Evolutionary conservation across 2,888 invertebrate species (phyloP).

Genomic region (Craniophora ligustri): DNA sequence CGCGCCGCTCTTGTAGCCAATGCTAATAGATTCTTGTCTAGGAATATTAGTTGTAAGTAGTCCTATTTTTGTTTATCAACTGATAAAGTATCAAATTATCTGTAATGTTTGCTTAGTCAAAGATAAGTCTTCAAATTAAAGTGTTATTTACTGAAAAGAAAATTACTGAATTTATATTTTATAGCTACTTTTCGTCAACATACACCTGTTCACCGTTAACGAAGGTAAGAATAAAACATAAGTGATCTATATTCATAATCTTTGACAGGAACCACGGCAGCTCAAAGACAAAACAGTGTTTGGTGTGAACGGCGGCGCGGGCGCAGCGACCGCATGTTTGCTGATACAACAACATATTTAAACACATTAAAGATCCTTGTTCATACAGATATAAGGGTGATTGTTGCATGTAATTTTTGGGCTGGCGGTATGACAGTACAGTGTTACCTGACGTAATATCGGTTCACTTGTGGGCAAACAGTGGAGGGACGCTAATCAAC

Average conservation of each 20-base stretch:
- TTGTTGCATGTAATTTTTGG: conserved; percentile 35
- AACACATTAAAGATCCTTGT: conserved; percentile 43
- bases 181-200: not conserved
- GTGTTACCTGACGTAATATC: conserved; percentile 71
- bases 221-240: conserved; percentile 10
- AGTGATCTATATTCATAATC: conserved; percentile 60
- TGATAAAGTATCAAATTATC: no score
- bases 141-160: no score
- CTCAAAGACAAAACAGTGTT: conserved; percentile 75
- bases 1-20: not conserved
- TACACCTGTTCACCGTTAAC: not conserved
- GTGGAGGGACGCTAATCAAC: conserved; percentile 65
- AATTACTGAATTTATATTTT: no score
- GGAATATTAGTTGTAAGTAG: no score
- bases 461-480: conserved; percentile 64
- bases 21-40: no score
- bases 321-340: conserved; percentile 62
- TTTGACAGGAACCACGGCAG: conserved; percentile 73
- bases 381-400: conserved; percentile 42
- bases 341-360: conserved; percentile 48
- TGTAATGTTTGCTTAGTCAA: no score
- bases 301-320: conserved; percentile 68
- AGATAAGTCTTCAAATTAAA: no score
- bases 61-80: no score
- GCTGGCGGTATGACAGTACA: conserved; percentile 60